Base-by-base conservation (phyloP, 2,888 invertebrate genomes). In the Pachycephus smyrnensis region DNA sequence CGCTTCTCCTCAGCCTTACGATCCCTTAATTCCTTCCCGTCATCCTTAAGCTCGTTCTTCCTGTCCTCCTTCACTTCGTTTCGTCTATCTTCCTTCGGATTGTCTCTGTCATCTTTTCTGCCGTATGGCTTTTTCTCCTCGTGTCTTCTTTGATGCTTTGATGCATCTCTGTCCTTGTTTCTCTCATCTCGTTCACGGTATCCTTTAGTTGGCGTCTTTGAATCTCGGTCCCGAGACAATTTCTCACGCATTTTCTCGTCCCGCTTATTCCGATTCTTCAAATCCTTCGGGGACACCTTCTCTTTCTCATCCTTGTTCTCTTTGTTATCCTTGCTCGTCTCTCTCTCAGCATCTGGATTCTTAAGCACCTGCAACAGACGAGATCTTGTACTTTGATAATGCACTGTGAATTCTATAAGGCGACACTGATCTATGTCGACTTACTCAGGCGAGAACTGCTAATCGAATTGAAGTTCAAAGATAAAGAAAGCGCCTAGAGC, bases 171-270 rank as follows among this genome's bases (percentile, higher is more conserved):
- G 4, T 89, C 90, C 75, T 93, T 93, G 80, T 88, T 79, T 84
- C 91, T 92, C 83, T 93, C 93, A 82, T 93, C 93, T 81, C 93
- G 93, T 80, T 94, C 93, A 81, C 89, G 88, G 73, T 91, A 87
- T 79, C 88, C 84, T 83, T 91, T 92, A 77, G 88, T 82, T 90
- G 84, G 75, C 82, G 93, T 91, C 80, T 94, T 93, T 88, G 92
- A 91, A 84, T 94, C 94, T 76, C 93, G 84, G 73, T 89, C 89
- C 40, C 89, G 87, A 12, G 85, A 79, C 30, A 85, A 69, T 83
- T 90, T 90, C 3, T 90, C 90, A 12, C 88, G 85, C 12, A 86
- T 82, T 75, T 90, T 91, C 4, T 90, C 91, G 9, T 91, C 90
- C 76, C 88, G 90, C 83, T 89, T 92, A 79, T 88, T 88, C 77